phyloP scores from a whole-genome alignment of 2,113 vertebrate genomes.

The Miniopterus natalensis region DNA sequence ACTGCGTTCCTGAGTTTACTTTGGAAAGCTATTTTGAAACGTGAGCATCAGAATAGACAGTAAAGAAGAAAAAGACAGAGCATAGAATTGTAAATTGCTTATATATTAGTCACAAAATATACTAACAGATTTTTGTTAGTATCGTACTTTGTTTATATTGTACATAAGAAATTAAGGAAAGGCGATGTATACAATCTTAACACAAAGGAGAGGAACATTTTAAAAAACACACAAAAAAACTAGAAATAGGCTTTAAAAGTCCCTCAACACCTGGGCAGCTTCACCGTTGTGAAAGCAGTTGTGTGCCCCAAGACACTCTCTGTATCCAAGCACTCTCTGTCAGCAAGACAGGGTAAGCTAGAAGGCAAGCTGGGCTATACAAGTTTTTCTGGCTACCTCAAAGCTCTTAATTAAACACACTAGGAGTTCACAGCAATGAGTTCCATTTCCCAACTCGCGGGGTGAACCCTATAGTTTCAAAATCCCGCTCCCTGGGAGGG shows the following conservation, averaged over 20 bases:
- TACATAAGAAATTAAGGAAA: slow-evolving; percentile 47
- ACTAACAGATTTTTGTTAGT: background rate
- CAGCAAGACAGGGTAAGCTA: background rate
- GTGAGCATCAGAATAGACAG: slow-evolving; percentile 8
- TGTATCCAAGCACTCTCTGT: background rate
- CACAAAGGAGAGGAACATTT: background rate
- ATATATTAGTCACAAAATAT: slow-evolving; percentile 14
- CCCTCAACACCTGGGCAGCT: background rate
- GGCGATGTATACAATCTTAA: background rate
- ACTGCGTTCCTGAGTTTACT: slow-evolving; percentile 2
- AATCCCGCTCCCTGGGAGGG: background rate
- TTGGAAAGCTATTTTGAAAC: slow-evolving; percentile 60
- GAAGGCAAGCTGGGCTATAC: background rate
- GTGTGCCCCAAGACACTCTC: background rate
- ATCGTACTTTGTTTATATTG: background rate
- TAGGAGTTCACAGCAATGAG: background rate
- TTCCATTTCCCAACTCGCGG: background rate
- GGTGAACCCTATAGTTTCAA: background rate
- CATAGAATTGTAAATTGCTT: background rate
- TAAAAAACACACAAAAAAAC: background rate
- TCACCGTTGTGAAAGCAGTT: background rate
- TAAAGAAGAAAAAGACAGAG: background rate
- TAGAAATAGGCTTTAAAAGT: background rate
- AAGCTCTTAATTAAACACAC: background rate
- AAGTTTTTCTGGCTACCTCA: background rate